These are phyloP conservation scores for Dunckerocampus dactyliophorus DNA, from an alignment of 2,113 vertebrate species.

Conservation along the genomic window DNA sequence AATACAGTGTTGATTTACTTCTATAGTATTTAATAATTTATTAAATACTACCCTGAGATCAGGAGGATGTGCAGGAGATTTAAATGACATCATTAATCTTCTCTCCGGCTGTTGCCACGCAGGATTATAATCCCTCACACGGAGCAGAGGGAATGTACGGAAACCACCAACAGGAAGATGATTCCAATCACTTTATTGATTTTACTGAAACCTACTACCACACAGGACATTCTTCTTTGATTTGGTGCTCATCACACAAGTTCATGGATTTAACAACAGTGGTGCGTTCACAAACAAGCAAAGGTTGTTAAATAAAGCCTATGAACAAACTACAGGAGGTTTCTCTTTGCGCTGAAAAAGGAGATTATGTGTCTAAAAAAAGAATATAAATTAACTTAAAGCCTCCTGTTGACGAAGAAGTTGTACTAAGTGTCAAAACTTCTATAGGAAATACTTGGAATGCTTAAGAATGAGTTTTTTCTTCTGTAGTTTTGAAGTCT, in stretches of 20 bases:
- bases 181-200: too few relatives aligned
- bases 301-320: constrained; percentile 66
- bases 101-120: not conserved
- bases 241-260: constrained; percentile 10
- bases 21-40: too few relatives aligned
- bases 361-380: constrained; percentile 23
- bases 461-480: constrained; percentile 35
- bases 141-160: not conserved
- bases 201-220: too few relatives aligned
- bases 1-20: too few relatives aligned
- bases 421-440: constrained; percentile 63
- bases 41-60: not conserved
- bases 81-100: not conserved
- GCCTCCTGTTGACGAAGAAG: constrained; percentile 71
- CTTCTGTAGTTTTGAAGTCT: constrained; percentile 6
- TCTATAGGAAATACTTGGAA: constrained; percentile 56
- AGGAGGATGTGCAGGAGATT: not conserved
- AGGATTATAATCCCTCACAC: not conserved
- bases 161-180: not conserved
- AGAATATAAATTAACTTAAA: constrained; percentile 77
- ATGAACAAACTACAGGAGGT: constrained; percentile 56
- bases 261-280: constrained; percentile 43
- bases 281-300: constrained; percentile 47
- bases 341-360: constrained; percentile 48
- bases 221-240: too few relatives aligned